phyloP scores from a whole-genome alignment of 2,113 vertebrate genomes.

The Clarias batrachus region DNA sequence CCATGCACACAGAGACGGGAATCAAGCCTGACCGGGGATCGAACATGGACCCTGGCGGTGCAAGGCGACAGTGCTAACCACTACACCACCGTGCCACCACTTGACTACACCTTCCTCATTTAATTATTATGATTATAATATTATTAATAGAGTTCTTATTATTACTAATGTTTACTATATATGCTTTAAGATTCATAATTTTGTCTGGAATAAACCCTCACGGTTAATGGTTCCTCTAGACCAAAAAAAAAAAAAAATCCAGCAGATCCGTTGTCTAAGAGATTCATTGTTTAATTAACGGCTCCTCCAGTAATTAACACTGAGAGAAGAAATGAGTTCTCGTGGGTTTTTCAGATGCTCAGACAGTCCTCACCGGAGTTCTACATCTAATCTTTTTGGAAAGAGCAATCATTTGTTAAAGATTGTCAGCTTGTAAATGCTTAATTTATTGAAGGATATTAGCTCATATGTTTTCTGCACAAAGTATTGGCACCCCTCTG shows the following conservation, averaged over 20 bases:
- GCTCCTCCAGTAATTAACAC: background rate
- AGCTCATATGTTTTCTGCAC: background rate
- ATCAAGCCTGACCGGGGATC: no score
- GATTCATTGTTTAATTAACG: background rate
- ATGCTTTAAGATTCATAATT: background rate
- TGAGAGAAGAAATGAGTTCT: background rate
- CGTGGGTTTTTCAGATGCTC: background rate
- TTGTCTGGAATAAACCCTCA: no score
- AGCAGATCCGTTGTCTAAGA: background rate
- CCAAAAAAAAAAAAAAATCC: background rate
- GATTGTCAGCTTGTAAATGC: background rate
- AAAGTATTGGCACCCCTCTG: background rate
- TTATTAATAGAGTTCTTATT: no score
- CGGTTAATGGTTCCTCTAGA: no score
- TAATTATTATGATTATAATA: no score
- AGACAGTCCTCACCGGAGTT: background rate
- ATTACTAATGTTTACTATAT: background rate
- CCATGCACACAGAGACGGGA: no score
- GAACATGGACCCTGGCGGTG: no score
- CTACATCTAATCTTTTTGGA: background rate
- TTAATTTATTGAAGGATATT: background rate
- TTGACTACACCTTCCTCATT: background rate
- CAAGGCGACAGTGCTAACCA: no score
- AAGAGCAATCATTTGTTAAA: background rate
- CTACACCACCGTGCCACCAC: no score